These are phyloP conservation scores for Sphinx pinastri DNA, from an alignment of 2,888 invertebrate genomes.

Conservation along the genomic window DNA sequence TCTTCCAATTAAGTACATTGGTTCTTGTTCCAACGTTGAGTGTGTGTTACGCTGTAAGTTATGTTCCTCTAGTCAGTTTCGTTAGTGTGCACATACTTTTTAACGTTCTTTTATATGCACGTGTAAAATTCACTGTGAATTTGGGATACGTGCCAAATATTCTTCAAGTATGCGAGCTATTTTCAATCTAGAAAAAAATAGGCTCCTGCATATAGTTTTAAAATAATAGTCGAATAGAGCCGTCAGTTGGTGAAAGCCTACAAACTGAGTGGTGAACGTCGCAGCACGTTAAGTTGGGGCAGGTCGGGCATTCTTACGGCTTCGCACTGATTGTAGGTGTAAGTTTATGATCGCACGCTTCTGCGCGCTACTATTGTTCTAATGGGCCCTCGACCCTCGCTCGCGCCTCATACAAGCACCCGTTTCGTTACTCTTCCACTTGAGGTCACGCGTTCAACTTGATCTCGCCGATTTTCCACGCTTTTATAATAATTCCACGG, in stretches of 20 bases:
- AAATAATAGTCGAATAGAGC: constrained; percentile 12
- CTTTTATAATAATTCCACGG: constrained; percentile 63
- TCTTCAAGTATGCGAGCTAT: constrained; percentile 50
- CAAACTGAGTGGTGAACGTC: constrained; percentile 42
- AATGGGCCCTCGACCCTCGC: constrained; percentile 63
- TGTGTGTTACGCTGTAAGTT: neutral
- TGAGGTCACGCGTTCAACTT: constrained; percentile 71
- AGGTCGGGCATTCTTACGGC: constrained; percentile 68
- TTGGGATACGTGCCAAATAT: constrained; percentile 57
- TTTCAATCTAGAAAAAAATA: constrained; percentile 45
- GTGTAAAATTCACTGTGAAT: constrained; percentile 42
- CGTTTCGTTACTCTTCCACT: constrained; percentile 62
- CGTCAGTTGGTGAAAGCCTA: constrained; percentile 46
- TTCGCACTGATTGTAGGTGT: constrained; percentile 65
- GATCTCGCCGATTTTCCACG: constrained; percentile 68
- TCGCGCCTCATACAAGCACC: constrained; percentile 60
- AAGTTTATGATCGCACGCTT: constrained; percentile 78
- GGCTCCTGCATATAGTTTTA: constrained; percentile 1
- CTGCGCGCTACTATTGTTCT: constrained; percentile 78
- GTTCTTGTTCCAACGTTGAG: neutral
- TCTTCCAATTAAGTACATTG: constrained; percentile 2
- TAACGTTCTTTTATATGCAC: constrained; percentile 18
- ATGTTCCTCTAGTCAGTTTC: neutral
- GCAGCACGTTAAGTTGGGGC: constrained; percentile 59
- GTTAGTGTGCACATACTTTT: constrained; percentile 9